Evolutionary conservation across 2,797 vertebrate species (phyloP), one percentile per base, ranked within the genome.

Genomic region (Sternotherus odoratus): DNA sequence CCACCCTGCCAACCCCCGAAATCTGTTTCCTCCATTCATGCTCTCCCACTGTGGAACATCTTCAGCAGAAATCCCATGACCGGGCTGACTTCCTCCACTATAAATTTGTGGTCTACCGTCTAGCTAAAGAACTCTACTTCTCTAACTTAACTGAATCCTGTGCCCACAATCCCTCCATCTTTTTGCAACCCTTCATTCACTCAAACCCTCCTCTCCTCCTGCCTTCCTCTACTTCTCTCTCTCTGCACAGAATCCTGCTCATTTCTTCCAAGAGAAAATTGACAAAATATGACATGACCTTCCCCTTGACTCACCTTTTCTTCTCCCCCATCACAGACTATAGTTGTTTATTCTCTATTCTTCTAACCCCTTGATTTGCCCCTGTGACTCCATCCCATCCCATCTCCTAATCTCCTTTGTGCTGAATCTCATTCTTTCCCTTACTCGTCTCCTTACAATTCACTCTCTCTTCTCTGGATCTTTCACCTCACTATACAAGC

Each of bases 191-290:
- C 75, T 77, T 79, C 43, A 60, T 77, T 87, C 60, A 66, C 86
- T 63, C 16, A 63, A n/a, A 19, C 16, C 60, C 33, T 19, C 3
- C 60, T 33, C 60, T 88, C 87, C 69, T 30, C 54, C 53, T 54
- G n/a, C n/a, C n/a, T 43, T 82, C 72, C 82, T 86, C 75, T 24
- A 26, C 1, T 19, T 91, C 48, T 54, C 69, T 54, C 69, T 86
- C 81, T 46, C 79, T 92, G 82, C 53, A 51, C 19, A 66, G 51
- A 77, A 86, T 89, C 93, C 88, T 85, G 95, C 93, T 33, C 23
- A 93, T 94, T 92, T 91, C 46, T 89, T 92, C 90, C 83, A 93
- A 95, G n/a, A 66, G 86, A 94, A 82, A 33, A 6, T 51, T 53
- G 54, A 85, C 46, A 91, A 36, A 94, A 87, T 6, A 0, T 46